phyloP scores from a whole-genome alignment of 2,113 vertebrate genomes.

The Bubalus kerabau region DNA sequence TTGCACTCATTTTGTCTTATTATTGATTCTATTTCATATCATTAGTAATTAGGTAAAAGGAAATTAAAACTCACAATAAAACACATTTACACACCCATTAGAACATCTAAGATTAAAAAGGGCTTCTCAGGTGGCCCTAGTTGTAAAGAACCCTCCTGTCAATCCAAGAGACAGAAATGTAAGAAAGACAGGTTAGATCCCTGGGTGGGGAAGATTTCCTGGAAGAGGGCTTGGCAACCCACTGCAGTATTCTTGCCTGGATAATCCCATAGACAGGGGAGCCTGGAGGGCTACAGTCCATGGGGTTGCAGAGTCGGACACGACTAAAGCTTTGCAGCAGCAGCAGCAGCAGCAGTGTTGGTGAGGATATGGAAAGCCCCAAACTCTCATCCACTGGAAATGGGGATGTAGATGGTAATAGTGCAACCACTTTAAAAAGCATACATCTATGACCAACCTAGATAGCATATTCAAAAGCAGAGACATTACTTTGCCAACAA shows the following conservation, averaged over 20 bases:
- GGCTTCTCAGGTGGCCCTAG: background rate
- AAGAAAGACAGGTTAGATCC: background rate
- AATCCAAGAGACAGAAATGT: background rate
- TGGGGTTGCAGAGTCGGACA: background rate
- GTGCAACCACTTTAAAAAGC: background rate
- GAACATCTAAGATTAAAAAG: background rate
- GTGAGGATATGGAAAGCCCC: background rate
- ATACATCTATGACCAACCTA: background rate
- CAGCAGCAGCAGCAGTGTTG: background rate
- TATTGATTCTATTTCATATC: background rate
- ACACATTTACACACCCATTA: background rate
- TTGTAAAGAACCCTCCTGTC: background rate
- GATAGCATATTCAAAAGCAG: too few relatives aligned
- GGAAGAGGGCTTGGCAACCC: background rate
- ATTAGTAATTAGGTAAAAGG: background rate
- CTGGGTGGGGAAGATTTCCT: background rate
- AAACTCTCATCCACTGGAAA: background rate
- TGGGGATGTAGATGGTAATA: background rate
- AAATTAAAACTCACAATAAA: background rate
- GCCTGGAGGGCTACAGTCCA: background rate
- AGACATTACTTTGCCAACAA: too few relatives aligned
- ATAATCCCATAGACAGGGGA: background rate
- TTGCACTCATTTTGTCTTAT: background rate
- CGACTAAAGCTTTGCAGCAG: rapidly evolving
- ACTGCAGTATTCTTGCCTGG: background rate